Conservation (phyloP, 1,140 invertebrate genomes). For the Sitobion miscanthi region DNA sequence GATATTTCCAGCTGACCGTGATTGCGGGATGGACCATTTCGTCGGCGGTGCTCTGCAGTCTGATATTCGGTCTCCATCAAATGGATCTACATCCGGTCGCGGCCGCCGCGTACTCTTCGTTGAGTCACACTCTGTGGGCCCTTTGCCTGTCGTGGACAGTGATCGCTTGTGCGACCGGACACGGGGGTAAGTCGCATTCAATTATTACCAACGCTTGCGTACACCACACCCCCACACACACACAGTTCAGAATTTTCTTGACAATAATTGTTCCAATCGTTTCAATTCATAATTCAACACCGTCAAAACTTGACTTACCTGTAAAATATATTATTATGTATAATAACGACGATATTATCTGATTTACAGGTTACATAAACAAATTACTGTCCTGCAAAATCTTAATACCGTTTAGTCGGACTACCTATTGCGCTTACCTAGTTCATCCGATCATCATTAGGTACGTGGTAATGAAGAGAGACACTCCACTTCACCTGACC, state of each 20-base stretch:
- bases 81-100: constrained; percentile 71
- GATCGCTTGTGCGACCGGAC: constrained; percentile 85
- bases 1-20: constrained; percentile 68
- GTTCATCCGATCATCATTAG: constrained; percentile 82
- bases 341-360: not conserved
- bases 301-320: not conserved
- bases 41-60: constrained; percentile 69
- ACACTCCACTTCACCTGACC: constrained; percentile 79
- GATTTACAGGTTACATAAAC: constrained; percentile 53
- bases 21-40: constrained; percentile 74
- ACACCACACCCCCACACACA: not conserved
- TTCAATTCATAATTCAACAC: not conserved
- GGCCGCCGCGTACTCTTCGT: constrained; percentile 80
- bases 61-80: constrained; percentile 80
- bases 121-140: constrained; percentile 86
- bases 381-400: constrained; percentile 72
- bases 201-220: not conserved
- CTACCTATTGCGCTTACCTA: constrained; percentile 83
- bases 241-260: not conserved
- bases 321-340: not conserved
- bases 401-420: constrained; percentile 81
- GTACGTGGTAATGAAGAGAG: constrained; percentile 76
- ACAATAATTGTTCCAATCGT: not conserved
- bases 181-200: constrained; percentile 71
- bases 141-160: constrained; percentile 84